Base-by-base conservation (phyloP, 1,140 invertebrate species). In the Anagrus nilaparvatae region DNA sequence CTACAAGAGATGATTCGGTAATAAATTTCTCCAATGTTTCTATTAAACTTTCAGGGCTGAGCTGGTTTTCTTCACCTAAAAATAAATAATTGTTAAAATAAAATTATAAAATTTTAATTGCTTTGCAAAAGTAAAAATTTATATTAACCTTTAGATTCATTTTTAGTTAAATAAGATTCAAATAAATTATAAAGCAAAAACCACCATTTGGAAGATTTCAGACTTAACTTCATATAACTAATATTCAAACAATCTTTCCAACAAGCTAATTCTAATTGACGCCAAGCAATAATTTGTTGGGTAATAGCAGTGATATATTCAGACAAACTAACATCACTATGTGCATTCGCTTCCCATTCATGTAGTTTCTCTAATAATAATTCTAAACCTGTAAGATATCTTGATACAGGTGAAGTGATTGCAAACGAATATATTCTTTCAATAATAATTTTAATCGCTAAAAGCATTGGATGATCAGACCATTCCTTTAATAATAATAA, bases 271-370 rank as follows among this genome's bases (percentile, higher is more conserved):
- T 99, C 96, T 3, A 95, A 58, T 63, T 88, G 85, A 40, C 94
- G 77, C 94, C 93, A 99, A 19, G 78, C 72, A 31, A 96, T 80
- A 30, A 98, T 86, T 50, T 88, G 77, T 40, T 82, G 70, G 3
- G 83, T 86, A 1, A 98, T 64, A 29, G 73, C 67, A 14, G 76
- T 60, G 8, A 87, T 73, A 43, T 87, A 69, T 0, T 78, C 70
- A 0, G 75, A 69, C 54, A 99, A 61, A 43, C 86, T 90, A 23
- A 97, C 88, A 3, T 80, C 81, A 47, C 74, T 79, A 51, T 91
- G 87, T 0, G 93, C 91, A 55, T 89, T 85, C 52, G 81, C 78
- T 61, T 97, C 89, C 94, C 93, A 97, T 48, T 92, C 81, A 47
- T 92, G 75, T 29, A 84, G 70, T 49, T 91, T 87, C 13, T 79